Conservation (phyloP, 1,140 invertebrate species). For the Phenacoccus solenopsis region DNA sequence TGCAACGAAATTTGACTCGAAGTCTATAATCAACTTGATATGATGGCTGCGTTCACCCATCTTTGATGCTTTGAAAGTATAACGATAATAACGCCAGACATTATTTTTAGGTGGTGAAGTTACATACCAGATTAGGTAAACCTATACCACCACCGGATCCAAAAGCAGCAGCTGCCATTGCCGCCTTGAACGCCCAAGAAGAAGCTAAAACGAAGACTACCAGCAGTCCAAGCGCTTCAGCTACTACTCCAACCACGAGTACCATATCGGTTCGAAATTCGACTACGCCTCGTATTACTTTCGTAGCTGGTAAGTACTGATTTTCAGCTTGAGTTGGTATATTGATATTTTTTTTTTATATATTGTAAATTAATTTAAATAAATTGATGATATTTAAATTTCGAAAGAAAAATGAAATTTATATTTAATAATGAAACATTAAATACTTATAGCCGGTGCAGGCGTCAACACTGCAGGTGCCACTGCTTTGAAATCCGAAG, state of each 20-base stretch:
- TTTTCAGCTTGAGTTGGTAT: not conserved
- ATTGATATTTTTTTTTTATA: not conserved
- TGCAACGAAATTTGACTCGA: too few species aligned
- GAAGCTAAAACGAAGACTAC: constrained; percentile 27
- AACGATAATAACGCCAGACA: not conserved
- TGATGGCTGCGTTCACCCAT: too few species aligned
- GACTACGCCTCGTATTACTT: constrained; percentile 23
- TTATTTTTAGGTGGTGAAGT: constrained; percentile 58
- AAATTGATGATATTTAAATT: too few species aligned
- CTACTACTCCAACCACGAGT: constrained; percentile 65
- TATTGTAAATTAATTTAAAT: too few species aligned
- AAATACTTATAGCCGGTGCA: not conserved
- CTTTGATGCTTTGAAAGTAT: not conserved
- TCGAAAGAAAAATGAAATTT: too few species aligned
- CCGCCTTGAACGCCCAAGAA: constrained; percentile 26
- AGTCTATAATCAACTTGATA: too few species aligned
- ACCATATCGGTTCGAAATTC: constrained; percentile 57
- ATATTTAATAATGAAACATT: too few species aligned
- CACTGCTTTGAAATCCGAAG: not conserved
- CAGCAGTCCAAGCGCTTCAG: constrained; percentile 32
- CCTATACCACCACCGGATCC: constrained; percentile 91
- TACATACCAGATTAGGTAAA: constrained; percentile 93
- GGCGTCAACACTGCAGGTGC: not conserved
- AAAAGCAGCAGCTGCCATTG: constrained; percentile 35
- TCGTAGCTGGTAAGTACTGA: constrained; percentile 17